These are phyloP conservation scores for Gymnocypris eckloni DNA, from an alignment of 2,797 vertebrate genomes.

Conservation along the genomic window DNA sequence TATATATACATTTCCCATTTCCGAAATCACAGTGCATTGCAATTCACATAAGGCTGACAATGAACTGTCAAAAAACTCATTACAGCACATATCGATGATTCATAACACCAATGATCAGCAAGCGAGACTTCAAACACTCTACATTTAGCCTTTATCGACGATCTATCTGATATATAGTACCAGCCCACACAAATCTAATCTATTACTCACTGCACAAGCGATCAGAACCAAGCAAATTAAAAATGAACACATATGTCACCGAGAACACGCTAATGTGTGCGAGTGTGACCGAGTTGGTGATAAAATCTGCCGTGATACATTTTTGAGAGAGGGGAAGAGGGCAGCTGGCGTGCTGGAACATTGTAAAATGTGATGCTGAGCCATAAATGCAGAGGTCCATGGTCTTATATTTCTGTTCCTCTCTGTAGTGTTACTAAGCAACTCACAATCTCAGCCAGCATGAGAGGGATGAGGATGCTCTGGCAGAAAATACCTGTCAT, in stretches of 20 bases:
- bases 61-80: constrained; percentile 21
- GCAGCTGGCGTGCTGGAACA: constrained; percentile 47
- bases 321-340: constrained; percentile 30
- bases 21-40: constrained; percentile 16
- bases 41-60: constrained; percentile 27
- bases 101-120: constrained; percentile 5
- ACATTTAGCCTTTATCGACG: constrained; percentile 30
- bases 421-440: constrained; percentile 66
- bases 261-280: constrained; percentile 38
- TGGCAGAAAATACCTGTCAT: constrained; percentile 36
- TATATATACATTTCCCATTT: constrained; percentile 30
- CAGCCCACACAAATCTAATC: constrained; percentile 34
- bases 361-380: constrained; percentile 64
- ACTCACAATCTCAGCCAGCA: constrained; percentile 35
- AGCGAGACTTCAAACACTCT: constrained; percentile 19
- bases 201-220: constrained; percentile 13
- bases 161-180: constrained; percentile 34
- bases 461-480: constrained; percentile 35
- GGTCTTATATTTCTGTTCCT: constrained; percentile 56
- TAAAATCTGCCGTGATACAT: constrained; percentile 38
- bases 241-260: constrained; percentile 36
- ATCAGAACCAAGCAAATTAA: constrained; percentile 30
- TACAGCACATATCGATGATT: constrained; percentile 30
- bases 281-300: constrained; percentile 26
- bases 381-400: constrained; percentile 64